A percentile compares a stretch with the other conserved stretches of the same genome.
These are phyloP conservation scores for Operophtera brumata DNA, from an alignment of 2,888 invertebrate species.

Conservation along the genomic window DNA sequence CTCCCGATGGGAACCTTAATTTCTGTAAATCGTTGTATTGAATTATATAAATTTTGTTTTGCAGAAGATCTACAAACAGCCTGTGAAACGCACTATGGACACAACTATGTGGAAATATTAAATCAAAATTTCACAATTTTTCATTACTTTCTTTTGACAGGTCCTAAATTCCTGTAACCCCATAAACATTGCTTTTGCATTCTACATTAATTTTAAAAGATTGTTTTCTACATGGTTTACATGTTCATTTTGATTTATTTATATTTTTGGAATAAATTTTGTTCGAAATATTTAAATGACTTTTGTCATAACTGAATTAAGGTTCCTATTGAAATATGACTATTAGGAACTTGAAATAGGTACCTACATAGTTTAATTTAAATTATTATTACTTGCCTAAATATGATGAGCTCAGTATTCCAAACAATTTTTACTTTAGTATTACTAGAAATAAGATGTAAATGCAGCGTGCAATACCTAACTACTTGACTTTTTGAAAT, in stretches of 20 bases:
- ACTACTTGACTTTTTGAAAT: constrained; percentile 4
- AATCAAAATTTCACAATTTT: constrained; percentile 76
- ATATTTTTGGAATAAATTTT: constrained; percentile 80
- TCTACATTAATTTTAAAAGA: constrained; percentile 55
- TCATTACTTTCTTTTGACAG: constrained; percentile 76
- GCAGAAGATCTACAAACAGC: constrained; percentile 76
- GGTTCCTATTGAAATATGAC: constrained; percentile 61
- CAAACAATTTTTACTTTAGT: constrained; percentile 21
- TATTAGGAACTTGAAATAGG: constrained; percentile 23
- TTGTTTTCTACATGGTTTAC: constrained; percentile 79
- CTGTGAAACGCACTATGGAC: constrained; percentile 79
- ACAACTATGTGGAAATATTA: constrained; percentile 81
- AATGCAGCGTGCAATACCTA: constrained; percentile 11
- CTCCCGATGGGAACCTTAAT: constrained; percentile 80
- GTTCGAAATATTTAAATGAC: constrained; percentile 64
- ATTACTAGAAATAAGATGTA: constrained; percentile 26
- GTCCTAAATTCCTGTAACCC: constrained; percentile 74
- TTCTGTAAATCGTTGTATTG: constrained; percentile 61
- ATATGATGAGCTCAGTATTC: constrained; percentile 8
- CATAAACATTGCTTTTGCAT: constrained; percentile 64
- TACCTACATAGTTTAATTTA: constrained; percentile 4
- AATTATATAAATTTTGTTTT: constrained; percentile 77
- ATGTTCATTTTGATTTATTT: constrained; percentile 76
- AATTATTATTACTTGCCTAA: no score
- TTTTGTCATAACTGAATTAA: constrained; percentile 74